phyloP scores from a whole-genome alignment of 2,797 vertebrate species.

The Cirrhinus molitorella region DNA sequence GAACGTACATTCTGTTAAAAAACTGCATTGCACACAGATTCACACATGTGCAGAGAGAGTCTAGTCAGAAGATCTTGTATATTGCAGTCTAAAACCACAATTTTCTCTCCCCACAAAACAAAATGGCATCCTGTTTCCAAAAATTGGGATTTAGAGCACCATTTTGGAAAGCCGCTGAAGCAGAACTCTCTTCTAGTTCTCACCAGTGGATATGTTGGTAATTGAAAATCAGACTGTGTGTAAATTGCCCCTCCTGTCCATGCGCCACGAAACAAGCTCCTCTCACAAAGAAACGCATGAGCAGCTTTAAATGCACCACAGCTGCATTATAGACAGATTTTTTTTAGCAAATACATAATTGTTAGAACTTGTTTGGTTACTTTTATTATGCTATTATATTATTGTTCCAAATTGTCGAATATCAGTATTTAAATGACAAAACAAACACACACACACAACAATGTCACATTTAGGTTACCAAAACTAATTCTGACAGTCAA shows the following conservation, averaged over 20 bases:
- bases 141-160: background rate
- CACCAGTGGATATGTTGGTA: slow-evolving; percentile 45
- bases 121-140: slow-evolving; percentile 4
- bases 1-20: slow-evolving; percentile 7
- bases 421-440: background rate
- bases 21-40: background rate
- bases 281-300: background rate
- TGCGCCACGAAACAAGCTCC: background rate
- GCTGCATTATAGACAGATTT: background rate
- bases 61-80: background rate
- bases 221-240: slow-evolving; percentile 54
- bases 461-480: background rate
- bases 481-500: background rate
- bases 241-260: slow-evolving; percentile 33
- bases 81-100: background rate
- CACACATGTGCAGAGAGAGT: slow-evolving; percentile 7
- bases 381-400: slow-evolving; percentile 1
- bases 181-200: slow-evolving; percentile 34
- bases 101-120: slow-evolving; percentile 13
- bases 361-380: background rate
- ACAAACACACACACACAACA: background rate
- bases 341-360: background rate
- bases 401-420: background rate
- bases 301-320: slow-evolving; percentile 6
- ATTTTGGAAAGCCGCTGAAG: slow-evolving; percentile 36